phyloP scores from a whole-genome alignment of 2,113 vertebrate species.

The Mormyrus iriodes region DNA sequence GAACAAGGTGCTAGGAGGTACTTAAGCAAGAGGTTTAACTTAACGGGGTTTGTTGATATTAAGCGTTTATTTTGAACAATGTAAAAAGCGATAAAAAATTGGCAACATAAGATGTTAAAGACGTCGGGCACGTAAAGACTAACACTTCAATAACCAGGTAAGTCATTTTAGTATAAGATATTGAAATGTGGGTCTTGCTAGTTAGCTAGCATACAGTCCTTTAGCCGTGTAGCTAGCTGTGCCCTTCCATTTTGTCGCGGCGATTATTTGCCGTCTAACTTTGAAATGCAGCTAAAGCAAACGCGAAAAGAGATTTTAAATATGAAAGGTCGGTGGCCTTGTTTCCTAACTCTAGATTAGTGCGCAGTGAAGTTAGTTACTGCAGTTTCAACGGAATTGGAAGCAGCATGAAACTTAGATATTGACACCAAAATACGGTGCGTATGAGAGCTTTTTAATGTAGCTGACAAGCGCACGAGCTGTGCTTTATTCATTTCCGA shows the following conservation, averaged over 20 bases:
- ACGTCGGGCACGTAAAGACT: conserved; percentile 37
- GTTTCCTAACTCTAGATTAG: not conserved
- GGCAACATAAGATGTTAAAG: conserved; percentile 46
- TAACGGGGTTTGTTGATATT: not conserved
- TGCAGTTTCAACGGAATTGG: not conserved
- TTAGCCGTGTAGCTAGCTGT: not conserved
- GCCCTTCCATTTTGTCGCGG: conserved; percentile 26
- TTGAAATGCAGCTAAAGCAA: not conserved
- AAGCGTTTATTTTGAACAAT: not conserved
- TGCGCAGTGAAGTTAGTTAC: not conserved
- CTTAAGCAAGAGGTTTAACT: conserved; percentile 39
- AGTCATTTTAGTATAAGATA: conserved; percentile 36
- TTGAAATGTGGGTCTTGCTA: conserved; percentile 6
- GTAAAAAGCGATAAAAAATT: not conserved
- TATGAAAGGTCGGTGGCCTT: not conserved
- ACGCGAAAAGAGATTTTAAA: not conserved
- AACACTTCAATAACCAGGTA: conserved; percentile 47
- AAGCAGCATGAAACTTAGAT: not conserved
- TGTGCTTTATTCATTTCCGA: not conserved
- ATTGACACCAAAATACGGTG: not conserved
- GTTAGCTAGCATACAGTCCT: conserved; percentile 2
- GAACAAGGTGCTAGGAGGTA: conserved; percentile 40
- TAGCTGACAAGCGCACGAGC: not conserved
- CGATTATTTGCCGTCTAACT: not conserved
- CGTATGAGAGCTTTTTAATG: not conserved